Conservation (phyloP, 2,797 vertebrate species). For the Parauchenoglanis ngamensis region DNA sequence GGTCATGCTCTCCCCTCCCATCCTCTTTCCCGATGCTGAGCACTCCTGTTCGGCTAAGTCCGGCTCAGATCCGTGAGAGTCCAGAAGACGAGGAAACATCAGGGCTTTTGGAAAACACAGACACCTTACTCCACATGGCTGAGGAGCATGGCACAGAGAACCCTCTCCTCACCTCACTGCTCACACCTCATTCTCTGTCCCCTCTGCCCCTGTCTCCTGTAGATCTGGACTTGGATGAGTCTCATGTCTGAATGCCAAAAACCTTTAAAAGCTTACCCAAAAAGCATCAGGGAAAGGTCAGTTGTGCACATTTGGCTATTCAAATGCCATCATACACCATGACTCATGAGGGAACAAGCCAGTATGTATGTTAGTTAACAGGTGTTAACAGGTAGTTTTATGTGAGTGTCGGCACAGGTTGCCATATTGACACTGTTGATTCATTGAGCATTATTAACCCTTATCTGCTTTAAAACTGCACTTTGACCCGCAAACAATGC, state of each 20-base stretch:
- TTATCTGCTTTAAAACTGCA: neutral
- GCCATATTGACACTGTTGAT: neutral
- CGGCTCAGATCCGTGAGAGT: constrained; percentile 76
- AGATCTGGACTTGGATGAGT: constrained; percentile 61
- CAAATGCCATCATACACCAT: neutral
- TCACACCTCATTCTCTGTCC: constrained; percentile 47
- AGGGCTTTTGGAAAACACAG: constrained; percentile 81
- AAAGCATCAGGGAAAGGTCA: neutral
- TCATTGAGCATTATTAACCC: neutral
- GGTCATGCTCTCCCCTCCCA: constrained; percentile 72
- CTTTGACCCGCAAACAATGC: neutral
- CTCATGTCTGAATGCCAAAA: constrained; percentile 50
- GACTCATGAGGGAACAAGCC: neutral
- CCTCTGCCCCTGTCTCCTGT: constrained; percentile 61
- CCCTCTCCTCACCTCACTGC: constrained; percentile 78
- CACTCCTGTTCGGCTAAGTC: constrained; percentile 65
- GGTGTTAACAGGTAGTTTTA: neutral
- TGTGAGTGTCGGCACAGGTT: neutral
- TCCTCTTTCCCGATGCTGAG: constrained; percentile 70
- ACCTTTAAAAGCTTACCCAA: neutral
- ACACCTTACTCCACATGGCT: constrained; percentile 80
- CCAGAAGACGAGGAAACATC: constrained; percentile 87
- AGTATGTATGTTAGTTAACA: too few species aligned
- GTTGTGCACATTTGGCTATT: neutral
- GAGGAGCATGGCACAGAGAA: constrained; percentile 92